Conservation (phyloP, 2,113 vertebrate genomes). For the Lethenteron reissneri region DNA sequence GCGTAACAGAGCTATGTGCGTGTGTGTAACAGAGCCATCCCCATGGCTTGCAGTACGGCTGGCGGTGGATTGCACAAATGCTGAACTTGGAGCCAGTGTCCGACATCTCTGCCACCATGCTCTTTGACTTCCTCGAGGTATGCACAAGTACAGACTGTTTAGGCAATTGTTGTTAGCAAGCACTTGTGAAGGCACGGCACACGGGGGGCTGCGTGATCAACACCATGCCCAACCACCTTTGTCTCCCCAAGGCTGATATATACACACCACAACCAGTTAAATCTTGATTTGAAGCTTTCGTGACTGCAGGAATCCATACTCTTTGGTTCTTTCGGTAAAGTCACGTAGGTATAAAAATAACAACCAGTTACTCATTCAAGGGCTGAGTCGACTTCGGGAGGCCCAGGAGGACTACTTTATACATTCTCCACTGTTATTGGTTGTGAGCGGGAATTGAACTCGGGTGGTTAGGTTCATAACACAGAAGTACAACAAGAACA, state of each 20-base stretch:
- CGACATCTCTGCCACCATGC: slow-evolving; percentile 62
- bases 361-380: no score
- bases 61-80: slow-evolving; percentile 76
- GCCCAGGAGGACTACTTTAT: no score
- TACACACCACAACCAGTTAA: background rate
- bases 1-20: background rate
- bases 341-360: no score
- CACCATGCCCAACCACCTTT: background rate
- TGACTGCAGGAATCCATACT: background rate
- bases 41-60: slow-evolving; percentile 59
- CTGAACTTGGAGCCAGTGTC: slow-evolving; percentile 75
- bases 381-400: no score
- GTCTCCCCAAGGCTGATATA: no score
- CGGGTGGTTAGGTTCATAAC: no score
- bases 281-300: background rate
- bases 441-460: no score
- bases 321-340: background rate
- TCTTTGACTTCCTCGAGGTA: slow-evolving; percentile 78
- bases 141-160: background rate
- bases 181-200: background rate
- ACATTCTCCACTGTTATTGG: no score
- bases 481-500: no score
- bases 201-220: background rate
- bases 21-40: slow-evolving; percentile 27
- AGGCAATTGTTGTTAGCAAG: background rate